Evolutionary conservation across 2,888 invertebrate genomes (phyloP), one percentile per base, ranked within the genome.

Genomic region (Brenthis ino): DNA sequence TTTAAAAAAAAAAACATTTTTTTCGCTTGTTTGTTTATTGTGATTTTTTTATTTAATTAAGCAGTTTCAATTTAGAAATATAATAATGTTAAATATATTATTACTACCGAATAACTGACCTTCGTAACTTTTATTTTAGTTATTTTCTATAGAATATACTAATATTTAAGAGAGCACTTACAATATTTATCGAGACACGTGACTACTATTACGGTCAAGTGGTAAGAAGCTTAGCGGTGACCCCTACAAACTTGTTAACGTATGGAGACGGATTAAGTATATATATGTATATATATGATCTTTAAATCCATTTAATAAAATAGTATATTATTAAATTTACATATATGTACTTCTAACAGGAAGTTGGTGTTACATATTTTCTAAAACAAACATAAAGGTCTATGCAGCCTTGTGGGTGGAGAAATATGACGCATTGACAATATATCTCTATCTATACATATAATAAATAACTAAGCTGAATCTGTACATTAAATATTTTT

Each of bases 151-250:
- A 16, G 16, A 37, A 20, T 43, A 13, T 43, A 61, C 12, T n/a
- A 57, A 57, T 14, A 33, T 53, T 53, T 13, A 43, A n/a, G 28
- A 11, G 63, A 56, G 13, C 33, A 43, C 56, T 56, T 64, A 64
- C 55, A 55, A 55, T 64, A 65, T 68, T 68, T 57, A 56, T 57
- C 67, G 53, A 68, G 66, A 60, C 65, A 64, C 48, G 50, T 76
- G 56, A 66, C 28, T 64, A 76, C 76, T 78, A 85, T 85, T 79
- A 82, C 85, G 88, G 88, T 88, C 87, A 88, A 89, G 85, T 85
- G 69, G 71, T 88, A 89, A 89, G 85, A 77, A 82, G 88, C 87
- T 89, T 89, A 87, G 74, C 70, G 69, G 56, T 79, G 80, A 82
- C 84, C 84, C 80, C 78, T 71, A 65, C 75, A 74, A 75, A 79